phyloP scores from a whole-genome alignment of 64 coral and sea anemone species.

The Catalaphyllia jardinei region DNA sequence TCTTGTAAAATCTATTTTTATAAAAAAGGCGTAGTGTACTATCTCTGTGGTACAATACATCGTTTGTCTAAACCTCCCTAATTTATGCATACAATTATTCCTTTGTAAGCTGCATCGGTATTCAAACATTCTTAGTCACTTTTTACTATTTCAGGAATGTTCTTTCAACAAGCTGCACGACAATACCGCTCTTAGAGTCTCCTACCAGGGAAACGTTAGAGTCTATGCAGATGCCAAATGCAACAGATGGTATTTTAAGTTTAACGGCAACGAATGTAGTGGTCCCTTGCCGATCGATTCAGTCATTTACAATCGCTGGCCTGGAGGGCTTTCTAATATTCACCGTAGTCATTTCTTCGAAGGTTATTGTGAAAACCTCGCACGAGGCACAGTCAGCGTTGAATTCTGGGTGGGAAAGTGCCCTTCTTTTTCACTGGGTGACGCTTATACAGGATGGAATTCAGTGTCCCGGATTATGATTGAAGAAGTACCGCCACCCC shows the following conservation, averaged over 20 bases:
- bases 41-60: too few relatives aligned
- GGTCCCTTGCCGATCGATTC: slow-evolving; percentile 50
- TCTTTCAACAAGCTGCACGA: background rate
- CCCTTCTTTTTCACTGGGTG: background rate
- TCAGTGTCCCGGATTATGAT: slow-evolving; percentile 51
- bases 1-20: too few relatives aligned
- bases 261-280: slow-evolving; percentile 53
- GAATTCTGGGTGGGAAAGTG: slow-evolving; percentile 63
- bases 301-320: background rate
- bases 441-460: slow-evolving; percentile 29
- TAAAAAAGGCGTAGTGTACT: too few relatives aligned
- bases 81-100: too few relatives aligned
- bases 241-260: slow-evolving; percentile 68
- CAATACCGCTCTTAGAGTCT: slow-evolving; percentile 37
- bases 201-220: slow-evolving; percentile 31
- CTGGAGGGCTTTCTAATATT: background rate
- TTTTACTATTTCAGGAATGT: slow-evolving; percentile 22
- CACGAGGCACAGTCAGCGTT: slow-evolving; percentile 17
- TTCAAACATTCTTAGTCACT: too few relatives aligned
- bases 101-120: too few relatives aligned
- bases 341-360: slow-evolving; percentile 12
- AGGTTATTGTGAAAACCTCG: slow-evolving; percentile 54
- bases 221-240: background rate
- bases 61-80: too few relatives aligned
- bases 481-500: slow-evolving; percentile 27